Conservation (phyloP, 53 echinoderm and acorn worm genomes). For the Zoroaster sp. region DNA sequence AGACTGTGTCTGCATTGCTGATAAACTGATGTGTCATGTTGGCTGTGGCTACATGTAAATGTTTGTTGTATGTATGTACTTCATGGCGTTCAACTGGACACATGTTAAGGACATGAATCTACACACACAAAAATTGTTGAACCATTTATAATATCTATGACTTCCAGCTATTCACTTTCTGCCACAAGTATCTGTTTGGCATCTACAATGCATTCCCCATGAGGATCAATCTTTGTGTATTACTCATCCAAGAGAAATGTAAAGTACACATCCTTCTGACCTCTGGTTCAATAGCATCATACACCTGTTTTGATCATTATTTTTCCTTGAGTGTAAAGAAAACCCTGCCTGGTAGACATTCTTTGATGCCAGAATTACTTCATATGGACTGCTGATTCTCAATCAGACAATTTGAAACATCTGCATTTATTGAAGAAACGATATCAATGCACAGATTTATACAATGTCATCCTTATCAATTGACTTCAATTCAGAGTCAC, state of each 20-base stretch:
- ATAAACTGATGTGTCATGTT: too few relatives aligned
- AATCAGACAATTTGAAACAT: background rate
- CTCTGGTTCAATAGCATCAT: background rate
- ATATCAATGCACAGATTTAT: background rate
- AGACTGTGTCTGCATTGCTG: too few relatives aligned
- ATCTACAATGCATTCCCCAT: background rate
- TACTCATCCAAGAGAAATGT: conserved; percentile 12
- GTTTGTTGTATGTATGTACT: too few relatives aligned
- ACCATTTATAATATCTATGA: too few relatives aligned
- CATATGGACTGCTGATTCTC: background rate
- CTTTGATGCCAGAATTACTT: background rate
- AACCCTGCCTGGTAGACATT: background rate
- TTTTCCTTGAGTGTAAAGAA: background rate
- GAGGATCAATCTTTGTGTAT: background rate
- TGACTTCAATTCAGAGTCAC: background rate
- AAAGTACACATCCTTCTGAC: background rate
- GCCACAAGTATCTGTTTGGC: background rate
- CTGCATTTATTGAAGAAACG: background rate
- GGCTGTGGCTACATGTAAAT: too few relatives aligned
- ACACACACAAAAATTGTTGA: too few relatives aligned
- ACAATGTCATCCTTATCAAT: background rate
- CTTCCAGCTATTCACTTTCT: too few relatives aligned
- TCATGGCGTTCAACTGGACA: too few relatives aligned
- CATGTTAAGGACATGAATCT: too few relatives aligned
- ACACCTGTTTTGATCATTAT: conserved; percentile 30